Evolutionary conservation across 1,140 invertebrate genomes (phyloP).

Genomic region (Ruditapes philippinarum): DNA sequence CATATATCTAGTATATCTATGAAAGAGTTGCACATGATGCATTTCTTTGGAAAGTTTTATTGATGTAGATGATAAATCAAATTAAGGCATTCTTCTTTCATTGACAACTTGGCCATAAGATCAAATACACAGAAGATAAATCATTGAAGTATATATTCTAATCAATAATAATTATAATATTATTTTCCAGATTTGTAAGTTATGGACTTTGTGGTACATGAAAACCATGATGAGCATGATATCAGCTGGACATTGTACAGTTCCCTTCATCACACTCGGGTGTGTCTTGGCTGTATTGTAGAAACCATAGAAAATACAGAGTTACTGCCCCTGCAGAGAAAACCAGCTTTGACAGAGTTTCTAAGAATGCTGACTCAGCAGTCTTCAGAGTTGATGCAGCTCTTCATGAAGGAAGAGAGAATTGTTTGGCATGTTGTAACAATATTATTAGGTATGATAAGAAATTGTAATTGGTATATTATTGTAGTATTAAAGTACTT

Average conservation of each 20-base stretch:
- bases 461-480: too few relatives aligned
- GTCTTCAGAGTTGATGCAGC: slow-evolving; percentile 13
- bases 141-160: too few relatives aligned
- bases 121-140: too few relatives aligned
- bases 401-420: slow-evolving; percentile 50
- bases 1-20: too few relatives aligned
- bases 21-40: too few relatives aligned
- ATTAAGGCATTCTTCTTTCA: too few relatives aligned
- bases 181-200: not conserved
- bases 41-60: too few relatives aligned
- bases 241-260: slow-evolving; percentile 30
- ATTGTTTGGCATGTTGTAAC: slow-evolving; percentile 59
- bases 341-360: slow-evolving; percentile 56
- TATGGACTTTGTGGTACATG: slow-evolving; percentile 37
- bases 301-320: slow-evolving; percentile 49
- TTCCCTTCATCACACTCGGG: not conserved
- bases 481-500: too few relatives aligned
- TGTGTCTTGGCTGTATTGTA: slow-evolving; percentile 57
- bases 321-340: slow-evolving; percentile 41
- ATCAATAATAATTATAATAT: too few relatives aligned
- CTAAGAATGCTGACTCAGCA: slow-evolving; percentile 41
- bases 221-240: slow-evolving; percentile 44
- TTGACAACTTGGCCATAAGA: too few relatives aligned
- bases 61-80: too few relatives aligned
- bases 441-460: slow-evolving; percentile 51